Percentiles rank a stretch among this genome's conserved stretches.
Conservation (phyloP, 2,113 vertebrate species). For the Phrynocephalus versicolor region DNA sequence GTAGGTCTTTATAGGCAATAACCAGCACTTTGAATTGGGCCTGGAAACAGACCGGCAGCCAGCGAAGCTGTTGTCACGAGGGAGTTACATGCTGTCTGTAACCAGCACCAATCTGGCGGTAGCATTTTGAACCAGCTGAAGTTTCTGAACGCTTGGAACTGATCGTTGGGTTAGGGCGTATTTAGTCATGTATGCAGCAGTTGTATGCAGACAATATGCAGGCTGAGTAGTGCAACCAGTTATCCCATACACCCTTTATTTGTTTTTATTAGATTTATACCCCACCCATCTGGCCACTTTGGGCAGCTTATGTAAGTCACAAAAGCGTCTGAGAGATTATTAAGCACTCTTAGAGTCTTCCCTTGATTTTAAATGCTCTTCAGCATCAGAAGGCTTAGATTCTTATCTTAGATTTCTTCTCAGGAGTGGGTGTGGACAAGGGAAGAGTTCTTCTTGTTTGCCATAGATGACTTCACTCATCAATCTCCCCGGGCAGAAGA, state of each 20-base stretch:
- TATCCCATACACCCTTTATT: not conserved
- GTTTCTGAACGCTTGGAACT: not conserved
- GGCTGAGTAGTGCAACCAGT: not conserved
- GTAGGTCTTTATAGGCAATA: no score
- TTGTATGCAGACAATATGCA: not conserved
- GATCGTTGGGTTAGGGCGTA: not conserved
- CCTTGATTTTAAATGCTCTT: not conserved
- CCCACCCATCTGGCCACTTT: no score
- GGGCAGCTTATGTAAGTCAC: not conserved
- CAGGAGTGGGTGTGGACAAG: not conserved
- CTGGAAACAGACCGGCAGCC: no score
- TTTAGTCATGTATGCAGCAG: not conserved
- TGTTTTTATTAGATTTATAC: no score
- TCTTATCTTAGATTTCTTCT: not conserved
- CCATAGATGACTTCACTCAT: not conserved
- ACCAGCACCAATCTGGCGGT: no score
- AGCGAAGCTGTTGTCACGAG: no score
- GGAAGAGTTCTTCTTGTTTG: not conserved
- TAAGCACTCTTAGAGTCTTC: not conserved
- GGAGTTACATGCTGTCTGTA: no score
- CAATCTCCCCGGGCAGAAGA: not conserved
- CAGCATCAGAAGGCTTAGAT: not conserved
- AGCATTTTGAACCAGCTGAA: no score
- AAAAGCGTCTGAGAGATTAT: not conserved
- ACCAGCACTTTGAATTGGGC: no score